phyloP scores from a whole-genome alignment of 2,113 vertebrate species.

The Megaceryle maxima region DNA sequence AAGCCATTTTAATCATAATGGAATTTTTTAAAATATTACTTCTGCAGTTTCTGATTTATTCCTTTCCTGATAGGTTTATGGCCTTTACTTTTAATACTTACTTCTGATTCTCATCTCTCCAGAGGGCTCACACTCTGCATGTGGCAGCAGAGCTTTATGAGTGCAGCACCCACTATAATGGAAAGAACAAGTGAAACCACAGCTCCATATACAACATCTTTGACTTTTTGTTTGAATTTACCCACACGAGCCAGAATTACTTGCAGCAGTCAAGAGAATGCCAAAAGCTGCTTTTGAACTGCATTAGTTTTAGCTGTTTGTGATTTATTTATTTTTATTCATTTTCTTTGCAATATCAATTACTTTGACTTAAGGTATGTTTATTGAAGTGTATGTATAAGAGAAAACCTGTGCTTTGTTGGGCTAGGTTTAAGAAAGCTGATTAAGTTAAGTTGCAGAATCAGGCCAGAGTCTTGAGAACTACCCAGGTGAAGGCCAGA shows the following conservation, averaged over 20 bases:
- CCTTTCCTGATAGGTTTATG: constrained; percentile 17
- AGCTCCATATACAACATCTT: neutral
- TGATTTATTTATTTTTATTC: neutral
- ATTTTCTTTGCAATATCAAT: neutral
- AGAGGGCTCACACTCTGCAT: neutral
- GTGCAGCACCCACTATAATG: neutral
- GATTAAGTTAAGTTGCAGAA: neutral
- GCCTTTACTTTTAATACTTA: neutral
- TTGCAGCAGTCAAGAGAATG: neutral
- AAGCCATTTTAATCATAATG: constrained; percentile 44
- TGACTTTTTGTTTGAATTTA: constrained; percentile 10
- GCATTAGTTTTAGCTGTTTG: neutral
- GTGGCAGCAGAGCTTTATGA: neutral
- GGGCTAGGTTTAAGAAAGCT: neutral
- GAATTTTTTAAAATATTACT: neutral
- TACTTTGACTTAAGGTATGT: neutral
- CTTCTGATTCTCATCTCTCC: constrained; percentile 6
- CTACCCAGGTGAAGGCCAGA: neutral
- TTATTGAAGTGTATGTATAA: neutral
- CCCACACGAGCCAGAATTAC: neutral
- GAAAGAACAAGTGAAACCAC: constrained; percentile 9
- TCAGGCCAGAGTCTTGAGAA: neutral
- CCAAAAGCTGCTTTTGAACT: neutral
- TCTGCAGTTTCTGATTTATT: constrained; percentile 39
- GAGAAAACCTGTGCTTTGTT: neutral